Evolutionary conservation across 2,888 invertebrate species (phyloP), one percentile per base, ranked within the genome.

Genomic region (Hypercompe scribonia): DNA sequence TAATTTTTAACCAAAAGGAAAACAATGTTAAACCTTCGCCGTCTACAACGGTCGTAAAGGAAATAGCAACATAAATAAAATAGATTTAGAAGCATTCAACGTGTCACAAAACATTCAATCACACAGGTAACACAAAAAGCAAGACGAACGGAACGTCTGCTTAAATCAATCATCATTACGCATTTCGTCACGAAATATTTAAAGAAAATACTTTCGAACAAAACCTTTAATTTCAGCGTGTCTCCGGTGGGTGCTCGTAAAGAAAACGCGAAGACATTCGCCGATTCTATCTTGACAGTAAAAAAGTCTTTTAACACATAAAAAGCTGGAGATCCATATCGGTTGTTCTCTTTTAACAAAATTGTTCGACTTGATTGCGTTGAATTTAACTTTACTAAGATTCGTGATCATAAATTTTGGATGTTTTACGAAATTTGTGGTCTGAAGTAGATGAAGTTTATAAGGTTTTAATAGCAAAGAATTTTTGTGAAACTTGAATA

Each of bases 201-300:
- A 68, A 77, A 74, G 65, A 69, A 66, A 81, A 83, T 85, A 80
- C 82, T 79, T 79, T 70, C 68, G 61, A 79, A 81, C 79, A 81
- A 84, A 85, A 81, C 79, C 81, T 83, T 83, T 85, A 84, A 87
- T 86, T 87, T 79, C 73, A 66, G 74, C 81, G 68, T 80, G 81
- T 79, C 77, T 78, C 61, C 74, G 76, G 79, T 79, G 75, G 78
- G 72, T 73, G 65, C 72, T 84, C 86, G 84, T 90, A 89, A 89
- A 89, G 86, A 87, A 84, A 85, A 83, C 87, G 80, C 79, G 77
- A 75, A 73, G 83, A 83, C 83, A 86, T 87, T 87, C 74, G 50
- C 78, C 81, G 84, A 87, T 87, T 82, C 86, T 86, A 88, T 88
- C 86, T 80, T 71, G 69, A 79, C 84, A 83, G 86, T 87, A 88